Base-by-base conservation (phyloP, 2,888 invertebrate genomes). In the Cyrtodaria siliqua region DNA sequence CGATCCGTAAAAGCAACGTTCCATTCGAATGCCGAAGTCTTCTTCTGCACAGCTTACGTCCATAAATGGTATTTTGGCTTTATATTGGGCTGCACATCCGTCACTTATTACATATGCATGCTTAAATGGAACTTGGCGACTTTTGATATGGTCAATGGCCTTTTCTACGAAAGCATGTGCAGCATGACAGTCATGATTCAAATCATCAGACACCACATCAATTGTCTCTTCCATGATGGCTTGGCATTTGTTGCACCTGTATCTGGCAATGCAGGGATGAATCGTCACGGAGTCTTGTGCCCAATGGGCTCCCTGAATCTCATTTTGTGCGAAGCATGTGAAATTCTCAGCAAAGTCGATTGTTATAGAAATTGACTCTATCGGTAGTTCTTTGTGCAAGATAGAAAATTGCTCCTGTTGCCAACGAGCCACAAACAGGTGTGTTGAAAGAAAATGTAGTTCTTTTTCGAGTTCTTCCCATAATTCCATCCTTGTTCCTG, bases 271-370 rank as follows among this genome's bases (percentile, higher is more conserved):
- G 23, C 52, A 52, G 16, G 70, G 76, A n/a, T 79, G 79, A 6
- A 79, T 64, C 26, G 74, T 79, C 3, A 79, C n/a, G n/a, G n/a
- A n/a, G n/a, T n/a, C n/a, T n/a, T n/a, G n/a, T n/a, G n/a, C n/a
- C n/a, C n/a, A n/a, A n/a, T n/a, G n/a, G n/a, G n/a, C n/a, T n/a
- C n/a, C 73, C 20, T 79, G 79, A 16, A 79, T 61, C 29, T 79
- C 75, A 61, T 76, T 64, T 69, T 79, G 75, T 24, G 20, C 52
- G 20, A 60, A 63, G 50, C 74, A 79, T 20, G 67, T 49, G 27
- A 57, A 79, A 38, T 79, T 75, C 29, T 79, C 75, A 16, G 75
- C 75, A 62, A 72, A 79, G 29, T 79, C 73, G 20, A 57, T 44
- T 20, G 69, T 66, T 18, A 76, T 0, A 23, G 69, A 61, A 14